Evolutionary conservation across 2,113 vertebrate genomes (phyloP), one percentile per base, ranked within the genome.

Genomic region (Phoxinus phoxinus): DNA sequence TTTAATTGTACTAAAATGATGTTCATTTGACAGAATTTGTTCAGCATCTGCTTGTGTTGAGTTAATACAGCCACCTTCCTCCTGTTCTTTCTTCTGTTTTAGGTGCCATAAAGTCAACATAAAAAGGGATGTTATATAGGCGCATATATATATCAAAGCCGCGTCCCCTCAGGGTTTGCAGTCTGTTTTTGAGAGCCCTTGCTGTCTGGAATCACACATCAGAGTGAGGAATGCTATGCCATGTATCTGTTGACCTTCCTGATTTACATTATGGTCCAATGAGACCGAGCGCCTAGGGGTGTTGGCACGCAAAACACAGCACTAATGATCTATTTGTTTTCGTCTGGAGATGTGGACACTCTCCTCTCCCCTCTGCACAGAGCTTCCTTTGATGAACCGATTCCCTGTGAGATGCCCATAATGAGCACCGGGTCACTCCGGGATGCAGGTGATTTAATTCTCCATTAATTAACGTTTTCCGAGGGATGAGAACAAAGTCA

Each of bases 321-420:
- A 44, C 74, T 89, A 86, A 84, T 88, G 77, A 88, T 81, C 76
- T 85, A 61, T 86, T 84, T 81, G 76, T 86, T 81, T 86, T 75
- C 53, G 56, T 82, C 13, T 81, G 11, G 37, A 72, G 73, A 59
- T 56, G 56, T 59, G 56, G 48, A 44, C 78, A 63, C 59, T 44
- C 32, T 79, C 41, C 72, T 81, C 19, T 1, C 44, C 59, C 41
- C 41, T 56, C 67, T 69, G 63, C 41, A 30, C 82, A 82, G 63
- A 82, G 59, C 61, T 17, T 44, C 76, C 74, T 89, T 85, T 87
- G 83, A 87, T 85, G 67, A 76, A 74, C 32, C 32, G 32, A n/a
- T 51, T 59, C 32, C 87, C 37, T 46, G 15, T 56, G 74, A 87
- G 84, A 84, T 21, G n/a, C 67, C 79, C 32, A 44, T 51, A 72